Evolutionary conservation across 1,140 invertebrate species (phyloP).

Genomic region (Heliothis virescens): DNA sequence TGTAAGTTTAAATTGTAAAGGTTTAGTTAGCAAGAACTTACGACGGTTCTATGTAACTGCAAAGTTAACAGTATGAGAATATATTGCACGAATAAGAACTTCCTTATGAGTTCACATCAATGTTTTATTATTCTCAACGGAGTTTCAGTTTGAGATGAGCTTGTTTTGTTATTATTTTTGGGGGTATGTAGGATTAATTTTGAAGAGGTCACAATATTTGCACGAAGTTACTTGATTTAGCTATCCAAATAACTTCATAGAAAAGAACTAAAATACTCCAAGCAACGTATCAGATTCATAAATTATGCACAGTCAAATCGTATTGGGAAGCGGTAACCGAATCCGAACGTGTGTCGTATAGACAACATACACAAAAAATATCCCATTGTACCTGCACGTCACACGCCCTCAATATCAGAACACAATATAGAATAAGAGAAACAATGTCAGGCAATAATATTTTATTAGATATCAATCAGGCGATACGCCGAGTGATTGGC

Average conservation of each 20-base stretch:
- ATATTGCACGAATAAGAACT: background rate
- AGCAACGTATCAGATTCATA: background rate
- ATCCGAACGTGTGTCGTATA: slow-evolving; percentile 1
- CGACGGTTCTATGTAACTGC: slow-evolving; percentile 1
- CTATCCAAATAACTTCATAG: too few species aligned
- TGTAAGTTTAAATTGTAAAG: slow-evolving; percentile 38
- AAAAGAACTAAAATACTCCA: too few species aligned
- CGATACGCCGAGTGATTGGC: slow-evolving; percentile 37
- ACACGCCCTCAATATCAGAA: slow-evolving; percentile 11
- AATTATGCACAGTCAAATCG: background rate
- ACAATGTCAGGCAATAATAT: slow-evolving; percentile 39
- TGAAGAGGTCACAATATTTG: background rate
- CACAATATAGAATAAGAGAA: slow-evolving; percentile 28
- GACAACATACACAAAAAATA: background rate
- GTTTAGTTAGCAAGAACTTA: slow-evolving; percentile 38
- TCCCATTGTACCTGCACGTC: background rate
- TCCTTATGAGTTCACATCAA: background rate
- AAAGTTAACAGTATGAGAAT: slow-evolving; percentile 16
- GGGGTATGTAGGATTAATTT: too few species aligned
- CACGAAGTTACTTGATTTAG: too few species aligned
- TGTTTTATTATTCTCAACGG: slow-evolving; percentile 2
- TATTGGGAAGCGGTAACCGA: background rate
- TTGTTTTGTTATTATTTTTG: background rate
- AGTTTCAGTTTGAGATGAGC: background rate
- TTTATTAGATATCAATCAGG: slow-evolving; percentile 46